Percentiles rank a stretch among this genome's conserved stretches.
Evolutionary conservation across 1,140 invertebrate genomes (phyloP).

Genomic region (Phenacoccus solenopsis): DNA sequence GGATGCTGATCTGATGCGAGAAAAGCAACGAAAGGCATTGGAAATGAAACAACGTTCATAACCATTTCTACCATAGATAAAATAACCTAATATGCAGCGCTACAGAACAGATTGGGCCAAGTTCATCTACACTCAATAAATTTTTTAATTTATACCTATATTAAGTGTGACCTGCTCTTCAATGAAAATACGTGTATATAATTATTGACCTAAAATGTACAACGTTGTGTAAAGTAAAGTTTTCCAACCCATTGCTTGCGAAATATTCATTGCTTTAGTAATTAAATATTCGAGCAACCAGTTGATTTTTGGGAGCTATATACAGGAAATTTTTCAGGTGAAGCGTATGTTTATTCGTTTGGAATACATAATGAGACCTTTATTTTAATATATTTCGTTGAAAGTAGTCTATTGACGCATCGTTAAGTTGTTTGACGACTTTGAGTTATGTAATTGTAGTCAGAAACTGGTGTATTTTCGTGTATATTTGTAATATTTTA

Average conservation of each 20-base stretch:
- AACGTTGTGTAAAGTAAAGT: neutral
- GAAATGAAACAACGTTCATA: slow-evolving; percentile 10
- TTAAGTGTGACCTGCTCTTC: neutral
- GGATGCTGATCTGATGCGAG: slow-evolving; percentile 67
- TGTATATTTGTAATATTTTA: neutral
- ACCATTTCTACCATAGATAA: neutral
- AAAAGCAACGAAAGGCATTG: slow-evolving; percentile 47
- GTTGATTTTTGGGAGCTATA: neutral
- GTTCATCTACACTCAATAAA: neutral
- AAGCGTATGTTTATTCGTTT: too few relatives aligned
- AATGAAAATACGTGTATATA: neutral
- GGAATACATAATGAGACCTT: neutral
- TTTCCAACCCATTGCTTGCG: neutral
- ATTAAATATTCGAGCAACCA: too few relatives aligned
- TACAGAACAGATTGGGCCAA: neutral
- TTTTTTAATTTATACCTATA: neutral
- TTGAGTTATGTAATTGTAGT: neutral
- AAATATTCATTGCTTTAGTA: neutral
- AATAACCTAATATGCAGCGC: neutral
- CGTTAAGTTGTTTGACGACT: neutral
- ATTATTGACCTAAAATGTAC: neutral
- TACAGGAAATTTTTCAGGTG: neutral
- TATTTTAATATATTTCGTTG: neutral
- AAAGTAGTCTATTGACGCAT: neutral
- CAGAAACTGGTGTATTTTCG: neutral